Conservation (phyloP, 2,113 vertebrate genomes). For the mouse (Mus musculus) region GRCm39 chr2:29258501-29259000, state of each 20-base stretch:
- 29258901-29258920: slow-evolving; percentile 62
- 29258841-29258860: slow-evolving; percentile 43
- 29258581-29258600: background rate
- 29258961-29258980: background rate
- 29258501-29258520: background rate
- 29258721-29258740: background rate
- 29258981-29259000: background rate
- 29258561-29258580: background rate
- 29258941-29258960: background rate
- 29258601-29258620: background rate
- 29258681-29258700: background rate
- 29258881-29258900: slow-evolving; percentile 47
- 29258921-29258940: slow-evolving; percentile 6
- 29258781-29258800: background rate
- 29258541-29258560: background rate
- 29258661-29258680: background rate
- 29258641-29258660: background rate
- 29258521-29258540: background rate
- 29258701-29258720: background rate
- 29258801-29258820: background rate
- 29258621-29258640: background rate
- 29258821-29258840: background rate
- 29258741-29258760: background rate
- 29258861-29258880: background rate
- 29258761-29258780: background rate